A percentile compares a stretch with the other conserved stretches of the same genome.
Evolutionary conservation across 2,113 vertebrate genomes (phyloP).

Genomic region (Progne subis): DNA sequence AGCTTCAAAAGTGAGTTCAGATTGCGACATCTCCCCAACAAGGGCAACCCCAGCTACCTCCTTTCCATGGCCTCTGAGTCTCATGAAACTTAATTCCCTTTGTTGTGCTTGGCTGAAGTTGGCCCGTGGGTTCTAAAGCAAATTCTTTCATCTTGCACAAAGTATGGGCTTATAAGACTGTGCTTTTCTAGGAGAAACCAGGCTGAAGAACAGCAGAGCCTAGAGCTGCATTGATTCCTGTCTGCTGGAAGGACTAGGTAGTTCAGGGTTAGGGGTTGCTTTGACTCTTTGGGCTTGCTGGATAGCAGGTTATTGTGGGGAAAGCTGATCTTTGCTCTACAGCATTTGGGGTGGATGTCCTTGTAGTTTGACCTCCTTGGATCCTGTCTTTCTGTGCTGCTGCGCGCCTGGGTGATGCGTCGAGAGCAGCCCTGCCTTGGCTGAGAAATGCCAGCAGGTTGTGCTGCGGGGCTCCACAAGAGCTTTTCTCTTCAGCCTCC

Average conservation of each 20-base stretch:
- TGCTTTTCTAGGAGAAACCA: background rate
- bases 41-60: background rate
- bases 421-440: background rate
- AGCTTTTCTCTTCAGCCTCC: background rate
- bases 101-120: background rate
- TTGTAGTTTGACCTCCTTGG: background rate
- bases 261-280: background rate
- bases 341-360: background rate
- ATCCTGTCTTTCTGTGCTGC: background rate
- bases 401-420: background rate
- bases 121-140: background rate
- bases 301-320: background rate
- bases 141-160: background rate
- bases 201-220: background rate
- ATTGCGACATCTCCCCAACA: background rate
- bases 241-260: background rate
- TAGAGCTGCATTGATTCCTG: background rate
- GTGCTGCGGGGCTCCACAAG: constrained; percentile 32
- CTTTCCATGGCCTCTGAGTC: background rate
- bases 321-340: background rate
- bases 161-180: background rate
- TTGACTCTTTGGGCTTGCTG: background rate
- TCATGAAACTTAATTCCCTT: background rate
- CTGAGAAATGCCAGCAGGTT: constrained; percentile 45
- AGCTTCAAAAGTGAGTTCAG: background rate